These are phyloP conservation scores for Papilio aristodemus DNA, from an alignment of 1,140 invertebrate species.

Conservation along the genomic window DNA sequence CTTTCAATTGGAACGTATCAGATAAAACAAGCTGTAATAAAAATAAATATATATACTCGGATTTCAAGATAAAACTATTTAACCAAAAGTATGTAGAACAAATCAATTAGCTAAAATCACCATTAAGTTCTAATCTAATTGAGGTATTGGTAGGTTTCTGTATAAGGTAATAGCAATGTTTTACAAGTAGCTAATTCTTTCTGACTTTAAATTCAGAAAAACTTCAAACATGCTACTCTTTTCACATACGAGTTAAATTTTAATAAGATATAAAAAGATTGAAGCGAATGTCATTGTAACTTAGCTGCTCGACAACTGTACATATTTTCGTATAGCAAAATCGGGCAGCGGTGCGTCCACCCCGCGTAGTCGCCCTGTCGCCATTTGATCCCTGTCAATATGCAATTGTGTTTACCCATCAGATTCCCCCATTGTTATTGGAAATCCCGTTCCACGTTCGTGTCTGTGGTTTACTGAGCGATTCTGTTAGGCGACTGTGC, in stretches of 20 bases:
- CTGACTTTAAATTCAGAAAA: no score
- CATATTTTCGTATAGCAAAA: constrained; percentile 11
- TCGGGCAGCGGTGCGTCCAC: background rate
- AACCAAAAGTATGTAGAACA: background rate
- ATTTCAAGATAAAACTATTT: background rate
- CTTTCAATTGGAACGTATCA: no score
- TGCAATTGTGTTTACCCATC: constrained; percentile 56
- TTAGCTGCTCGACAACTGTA: background rate
- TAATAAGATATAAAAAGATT: no score
- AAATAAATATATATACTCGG: background rate
- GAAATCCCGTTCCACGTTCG: constrained; percentile 59
- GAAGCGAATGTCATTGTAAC: background rate
- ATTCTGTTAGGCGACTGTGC: constrained; percentile 49
- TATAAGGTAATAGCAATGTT: background rate
- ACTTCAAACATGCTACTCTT: no score
- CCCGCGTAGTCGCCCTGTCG: constrained; percentile 34
- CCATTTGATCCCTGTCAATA: constrained; percentile 67
- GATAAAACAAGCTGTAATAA: no score
- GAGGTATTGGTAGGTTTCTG: background rate
- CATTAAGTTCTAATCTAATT: background rate
- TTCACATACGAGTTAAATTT: no score
- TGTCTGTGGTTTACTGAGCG: constrained; percentile 65
- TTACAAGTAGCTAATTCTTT: constrained; percentile 1
- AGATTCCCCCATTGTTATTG: constrained; percentile 63
- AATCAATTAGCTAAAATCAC: background rate